These are phyloP conservation scores for Chaetorhynchus papuensis DNA, from an alignment of 2,113 vertebrate genomes.

Conservation along the genomic window DNA sequence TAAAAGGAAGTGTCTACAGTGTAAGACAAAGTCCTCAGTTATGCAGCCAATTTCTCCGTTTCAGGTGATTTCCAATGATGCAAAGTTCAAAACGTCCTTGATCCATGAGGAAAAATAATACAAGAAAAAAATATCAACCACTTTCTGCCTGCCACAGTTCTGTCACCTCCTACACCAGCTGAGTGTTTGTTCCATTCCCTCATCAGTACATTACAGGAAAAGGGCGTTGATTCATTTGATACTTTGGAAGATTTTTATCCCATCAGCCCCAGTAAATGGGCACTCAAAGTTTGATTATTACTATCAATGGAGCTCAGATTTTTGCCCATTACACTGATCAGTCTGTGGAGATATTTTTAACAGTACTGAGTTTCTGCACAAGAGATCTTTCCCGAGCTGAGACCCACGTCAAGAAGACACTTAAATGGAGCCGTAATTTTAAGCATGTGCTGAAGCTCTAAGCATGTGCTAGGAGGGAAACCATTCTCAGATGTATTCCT, in stretches of 20 bases:
- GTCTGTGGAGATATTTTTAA: not conserved
- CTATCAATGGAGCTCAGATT: not conserved
- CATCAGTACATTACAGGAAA: not conserved
- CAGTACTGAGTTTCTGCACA: not conserved
- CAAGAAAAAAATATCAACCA: not conserved
- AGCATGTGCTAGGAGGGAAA: slow-evolving; percentile 29
- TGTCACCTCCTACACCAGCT: not conserved
- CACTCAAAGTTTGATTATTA: not conserved
- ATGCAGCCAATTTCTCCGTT: not conserved
- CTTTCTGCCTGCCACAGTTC: not conserved
- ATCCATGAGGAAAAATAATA: slow-evolving; percentile 24
- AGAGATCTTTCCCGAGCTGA: not conserved
- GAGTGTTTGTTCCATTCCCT: not conserved
- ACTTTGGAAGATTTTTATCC: not conserved
- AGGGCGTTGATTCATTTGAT: not conserved
- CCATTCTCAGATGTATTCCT: slow-evolving; percentile 7
- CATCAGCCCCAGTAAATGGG: not conserved
- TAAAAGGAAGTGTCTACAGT: slow-evolving; percentile 1
- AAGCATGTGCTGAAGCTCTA: slow-evolving; percentile 52
- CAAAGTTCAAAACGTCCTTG: slow-evolving; percentile 24
- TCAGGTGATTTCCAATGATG: not conserved
- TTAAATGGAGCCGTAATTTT: not conserved
- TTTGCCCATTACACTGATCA: not conserved
- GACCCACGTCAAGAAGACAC: not conserved
- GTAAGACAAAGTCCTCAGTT: not conserved